phyloP scores from a whole-genome alignment of 2,113 vertebrate species.

The Anarrhichthys ocellatus region DNA sequence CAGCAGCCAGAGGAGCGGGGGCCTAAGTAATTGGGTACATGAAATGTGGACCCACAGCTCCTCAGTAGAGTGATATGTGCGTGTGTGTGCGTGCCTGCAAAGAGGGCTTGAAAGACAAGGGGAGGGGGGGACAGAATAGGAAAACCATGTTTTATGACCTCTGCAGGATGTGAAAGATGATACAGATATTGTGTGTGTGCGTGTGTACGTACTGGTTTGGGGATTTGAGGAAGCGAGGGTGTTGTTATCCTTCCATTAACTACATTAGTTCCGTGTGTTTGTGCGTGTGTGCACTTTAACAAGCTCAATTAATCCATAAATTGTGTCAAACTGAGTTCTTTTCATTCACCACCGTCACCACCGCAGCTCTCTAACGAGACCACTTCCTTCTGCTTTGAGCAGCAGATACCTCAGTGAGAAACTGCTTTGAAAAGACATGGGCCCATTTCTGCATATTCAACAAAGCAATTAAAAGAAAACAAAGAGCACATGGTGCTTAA shows the following conservation, averaged over 20 bases:
- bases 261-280: slow-evolving; percentile 56
- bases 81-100: slow-evolving; percentile 7
- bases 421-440: slow-evolving; percentile 1
- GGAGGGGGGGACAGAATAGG: slow-evolving; percentile 48
- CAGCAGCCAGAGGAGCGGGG: slow-evolving; percentile 63
- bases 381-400: slow-evolving; percentile 23
- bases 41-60: slow-evolving; percentile 74
- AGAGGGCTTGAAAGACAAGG: slow-evolving; percentile 51
- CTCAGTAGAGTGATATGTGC: slow-evolving; percentile 46
- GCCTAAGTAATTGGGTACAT: slow-evolving; percentile 85
- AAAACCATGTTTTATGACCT: slow-evolving; percentile 77
- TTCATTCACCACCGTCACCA: slow-evolving; percentile 48
- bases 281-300: slow-evolving; percentile 57
- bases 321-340: slow-evolving; percentile 45
- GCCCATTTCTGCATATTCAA: neutral
- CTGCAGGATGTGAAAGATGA: slow-evolving; percentile 70
- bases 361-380: slow-evolving; percentile 23
- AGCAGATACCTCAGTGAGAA: slow-evolving; percentile 4
- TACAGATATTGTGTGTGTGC: slow-evolving; percentile 36
- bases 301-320: slow-evolving; percentile 67
- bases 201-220: neutral
- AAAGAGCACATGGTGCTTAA: neutral
- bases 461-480: neutral
- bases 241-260: slow-evolving; percentile 67
- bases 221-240: slow-evolving; percentile 22